These are phyloP conservation scores for Choristoneura fumiferana DNA, from an alignment of 1,140 invertebrate species.

Conservation along the genomic window DNA sequence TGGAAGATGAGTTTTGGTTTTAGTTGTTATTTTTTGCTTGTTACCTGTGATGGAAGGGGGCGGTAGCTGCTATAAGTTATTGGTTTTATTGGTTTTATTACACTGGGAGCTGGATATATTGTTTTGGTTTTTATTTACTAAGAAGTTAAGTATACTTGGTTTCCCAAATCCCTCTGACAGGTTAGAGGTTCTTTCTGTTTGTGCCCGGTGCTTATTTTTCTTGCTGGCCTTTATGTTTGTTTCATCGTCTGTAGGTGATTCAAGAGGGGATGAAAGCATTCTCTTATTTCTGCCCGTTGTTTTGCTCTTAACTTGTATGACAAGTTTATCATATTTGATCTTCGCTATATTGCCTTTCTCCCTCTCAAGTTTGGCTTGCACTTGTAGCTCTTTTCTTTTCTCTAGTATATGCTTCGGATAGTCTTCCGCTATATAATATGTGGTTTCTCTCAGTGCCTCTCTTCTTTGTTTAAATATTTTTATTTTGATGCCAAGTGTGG, in stretches of 20 bases:
- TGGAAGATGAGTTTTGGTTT: not conserved
- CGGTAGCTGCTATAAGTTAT: not conserved
- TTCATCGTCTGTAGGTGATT: conserved; percentile 24
- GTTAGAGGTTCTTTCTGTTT: conserved; percentile 28
- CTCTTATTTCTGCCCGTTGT: conserved; percentile 20
- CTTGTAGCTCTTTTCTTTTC: conserved; percentile 25
- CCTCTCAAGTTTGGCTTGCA: conserved; percentile 27
- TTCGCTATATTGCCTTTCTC: conserved; percentile 21
- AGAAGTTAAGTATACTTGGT: conserved; percentile 26
- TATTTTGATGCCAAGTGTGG: conserved; percentile 21
- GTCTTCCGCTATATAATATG: conserved; percentile 24
- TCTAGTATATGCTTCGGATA: not conserved
- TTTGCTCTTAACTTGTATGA: conserved; percentile 15
- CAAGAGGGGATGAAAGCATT: conserved; percentile 27
- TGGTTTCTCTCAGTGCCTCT: conserved; percentile 10
- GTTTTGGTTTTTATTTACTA: not conserved
- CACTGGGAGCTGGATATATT: not conserved
- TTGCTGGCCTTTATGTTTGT: conserved; percentile 32
- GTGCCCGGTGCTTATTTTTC: conserved; percentile 31
- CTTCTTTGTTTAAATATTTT: not conserved
- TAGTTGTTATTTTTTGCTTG: not conserved
- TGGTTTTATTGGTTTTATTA: not conserved
- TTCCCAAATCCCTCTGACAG: conserved; percentile 27
- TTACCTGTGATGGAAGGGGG: not conserved
- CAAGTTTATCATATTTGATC: conserved; percentile 33